Percentiles rank a stretch among this genome's conserved stretches.
Evolutionary conservation across 2,888 invertebrate species (phyloP).

Genomic region (Nymphalis polychloros): DNA sequence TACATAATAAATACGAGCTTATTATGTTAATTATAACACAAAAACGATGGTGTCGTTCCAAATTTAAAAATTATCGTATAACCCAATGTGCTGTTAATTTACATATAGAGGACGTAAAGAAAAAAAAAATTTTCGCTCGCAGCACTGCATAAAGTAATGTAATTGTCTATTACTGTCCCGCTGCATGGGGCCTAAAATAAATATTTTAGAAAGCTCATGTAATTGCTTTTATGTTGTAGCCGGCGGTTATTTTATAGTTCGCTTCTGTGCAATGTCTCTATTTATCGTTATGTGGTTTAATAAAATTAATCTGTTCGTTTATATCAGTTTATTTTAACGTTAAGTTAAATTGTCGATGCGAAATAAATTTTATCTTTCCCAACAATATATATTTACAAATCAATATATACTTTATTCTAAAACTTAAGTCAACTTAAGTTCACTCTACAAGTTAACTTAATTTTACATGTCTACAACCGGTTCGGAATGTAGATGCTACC

Average conservation of each 20-base stretch:
- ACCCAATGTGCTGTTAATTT: conserved; percentile 20
- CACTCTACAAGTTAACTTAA: too few species aligned
- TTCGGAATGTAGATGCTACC: too few species aligned
- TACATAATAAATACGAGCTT: neutral
- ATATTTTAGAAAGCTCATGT: conserved; percentile 27
- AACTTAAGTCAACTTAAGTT: too few species aligned
- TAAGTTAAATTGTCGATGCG: neutral
- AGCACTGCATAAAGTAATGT: conserved; percentile 28
- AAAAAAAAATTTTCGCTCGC: conserved; percentile 23
- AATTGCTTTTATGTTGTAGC: conserved; percentile 23
- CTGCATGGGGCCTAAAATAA: conserved; percentile 23
- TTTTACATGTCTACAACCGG: too few species aligned
- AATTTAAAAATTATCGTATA: conserved; percentile 2
- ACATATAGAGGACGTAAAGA: conserved; percentile 26
- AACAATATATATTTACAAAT: too few species aligned
- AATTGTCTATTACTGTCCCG: conserved; percentile 28
- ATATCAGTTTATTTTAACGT: conserved; percentile 3
- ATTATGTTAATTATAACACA: neutral
- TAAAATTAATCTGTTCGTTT: conserved; percentile 7
- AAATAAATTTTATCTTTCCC: too few species aligned
- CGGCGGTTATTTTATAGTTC: conserved; percentile 26
- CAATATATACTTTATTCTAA: too few species aligned
- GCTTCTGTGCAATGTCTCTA: conserved; percentile 9
- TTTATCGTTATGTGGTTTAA: conserved; percentile 11
- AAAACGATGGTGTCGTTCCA: neutral